Evolutionary conservation across 2,797 vertebrate genomes (phyloP), one percentile per base, ranked within the genome.

Genomic region (Danio jaintianensis): DNA sequence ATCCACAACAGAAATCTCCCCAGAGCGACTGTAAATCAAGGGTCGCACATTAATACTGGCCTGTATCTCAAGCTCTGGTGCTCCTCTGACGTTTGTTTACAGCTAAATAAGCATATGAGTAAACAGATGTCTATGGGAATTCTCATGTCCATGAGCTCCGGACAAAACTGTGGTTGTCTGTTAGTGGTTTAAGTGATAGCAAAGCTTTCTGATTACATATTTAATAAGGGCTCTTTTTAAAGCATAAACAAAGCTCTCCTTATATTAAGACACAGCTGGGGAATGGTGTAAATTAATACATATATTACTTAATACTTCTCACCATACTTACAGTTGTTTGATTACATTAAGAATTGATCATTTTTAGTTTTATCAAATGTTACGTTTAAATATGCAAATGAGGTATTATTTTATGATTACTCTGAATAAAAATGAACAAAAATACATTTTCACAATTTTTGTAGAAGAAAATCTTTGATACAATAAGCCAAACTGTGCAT

Each of bases 111-210:
- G 64, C 16, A 20, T 67, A 75, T 29, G 42, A 67, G 74, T 85
- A 86, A 86, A 85, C 36, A 80, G 58, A 69, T 78, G 42, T 63
- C 79, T 71, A 83, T 85, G 86, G 74, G 71, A 86, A 74, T 62
- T 48, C 2, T 12, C 29, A 56, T 38, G 66, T 69, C 71, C 47
- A 64, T 20, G 6, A 48, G 48, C 55, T 45, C 62, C 36, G 29
- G 29, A 63, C n/a, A 52, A 47, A 48, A 42, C 8, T 1, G 15
- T 1, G 18, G 70, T 36, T 6, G 15, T 36, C 75, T 59, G 29
- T 53, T 36, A 40, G 3, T 36, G 50, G 4, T 56, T 50, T 29
- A 52, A 47, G 55, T 69, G 55, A 69, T 38, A 22, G 9, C 1
- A 0, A 56, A 45, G 6, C 20, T 36, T 77, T 77, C 29, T 22